Evolutionary conservation across 2,113 vertebrate genomes (phyloP), one percentile per base, ranked within the genome.

Genomic region (Cercopithecus mona): DNA sequence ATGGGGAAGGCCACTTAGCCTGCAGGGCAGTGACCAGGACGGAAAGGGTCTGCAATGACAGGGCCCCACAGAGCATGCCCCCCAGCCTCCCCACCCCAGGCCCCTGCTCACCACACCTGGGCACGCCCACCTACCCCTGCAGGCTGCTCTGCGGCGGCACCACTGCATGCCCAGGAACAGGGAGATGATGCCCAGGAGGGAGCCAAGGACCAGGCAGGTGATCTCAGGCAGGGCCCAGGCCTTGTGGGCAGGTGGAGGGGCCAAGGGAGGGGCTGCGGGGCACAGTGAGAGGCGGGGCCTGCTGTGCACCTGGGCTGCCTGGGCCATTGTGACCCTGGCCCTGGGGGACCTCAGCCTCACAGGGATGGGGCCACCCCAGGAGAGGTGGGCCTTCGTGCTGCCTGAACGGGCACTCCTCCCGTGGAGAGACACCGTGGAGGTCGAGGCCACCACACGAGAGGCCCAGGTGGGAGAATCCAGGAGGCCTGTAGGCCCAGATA

Each of bases 121-220:
- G 23, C 70, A 40, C 0, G 0, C 27, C 64, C 68, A 96, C 97
- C 80, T 95, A 97, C 97, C 97, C 48, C 50, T 43, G 86, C 40
- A 45, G 30, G 43, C 12, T 22, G 43, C 73, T 83, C 80, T 90
- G 18, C 23, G n/a, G 18, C 2, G 23, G 73, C 48, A 96, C 94
- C 92, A 89, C 55, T 25, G 79, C 0, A 0, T 32, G n/a, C 75
- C 79, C 48, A 97, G 79, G 32, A 75, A 25, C 68, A 97, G 59
- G 14, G 83, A 64, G n/a, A 94, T 3, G 2, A 95, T 3, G 3
- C 70, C 40, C 94, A 96, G 75, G 16, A 96, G 59, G 43, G 59
- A 64, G 43, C 92, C 57, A 3, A 97, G 94, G 27, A 96, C 9
- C 14, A 97, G 9, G 75, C 94, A 84, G 84, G 93, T 17, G 23